A percentile compares a stretch with the other conserved stretches of the same genome.
Conservation (phyloP, 1,140 invertebrate genomes). For the Drosophila ohnishii region DNA sequence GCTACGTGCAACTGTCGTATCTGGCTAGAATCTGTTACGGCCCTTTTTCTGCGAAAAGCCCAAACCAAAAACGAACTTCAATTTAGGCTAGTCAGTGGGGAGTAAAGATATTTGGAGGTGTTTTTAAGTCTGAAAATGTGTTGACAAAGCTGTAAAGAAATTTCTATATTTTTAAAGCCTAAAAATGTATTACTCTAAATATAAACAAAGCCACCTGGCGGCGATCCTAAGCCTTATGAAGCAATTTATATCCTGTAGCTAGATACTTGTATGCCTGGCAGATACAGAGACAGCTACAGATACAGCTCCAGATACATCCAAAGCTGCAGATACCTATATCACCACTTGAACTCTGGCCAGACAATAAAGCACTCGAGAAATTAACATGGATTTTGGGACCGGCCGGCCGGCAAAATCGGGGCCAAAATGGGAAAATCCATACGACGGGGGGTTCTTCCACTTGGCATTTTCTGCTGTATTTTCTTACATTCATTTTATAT, state of each 20-base stretch:
- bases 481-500: slow-evolving; percentile 3
- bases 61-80: background rate
- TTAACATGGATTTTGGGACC: slow-evolving; percentile 60
- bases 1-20: slow-evolving; percentile 62
- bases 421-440: slow-evolving; percentile 59
- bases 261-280: background rate
- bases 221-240: too few relatives aligned
- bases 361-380: slow-evolving; percentile 59
- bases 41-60: slow-evolving; percentile 55
- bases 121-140: too few relatives aligned
- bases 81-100: background rate
- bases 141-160: background rate
- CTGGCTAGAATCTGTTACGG: slow-evolving; percentile 39
- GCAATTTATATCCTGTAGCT: background rate
- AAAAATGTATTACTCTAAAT: too few relatives aligned
- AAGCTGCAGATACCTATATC: background rate
- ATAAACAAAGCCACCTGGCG: too few relatives aligned
- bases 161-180: background rate
- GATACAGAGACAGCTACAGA: background rate
- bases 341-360: slow-evolving; percentile 42
- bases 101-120: background rate
- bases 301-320: background rate
- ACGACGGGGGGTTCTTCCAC: slow-evolving; percentile 27
- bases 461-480: slow-evolving; percentile 19
- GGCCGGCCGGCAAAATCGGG: slow-evolving; percentile 42